These are phyloP conservation scores for Drosophila sp. DNA, from an alignment of 1,140 invertebrate genomes.

Conservation along the genomic window DNA sequence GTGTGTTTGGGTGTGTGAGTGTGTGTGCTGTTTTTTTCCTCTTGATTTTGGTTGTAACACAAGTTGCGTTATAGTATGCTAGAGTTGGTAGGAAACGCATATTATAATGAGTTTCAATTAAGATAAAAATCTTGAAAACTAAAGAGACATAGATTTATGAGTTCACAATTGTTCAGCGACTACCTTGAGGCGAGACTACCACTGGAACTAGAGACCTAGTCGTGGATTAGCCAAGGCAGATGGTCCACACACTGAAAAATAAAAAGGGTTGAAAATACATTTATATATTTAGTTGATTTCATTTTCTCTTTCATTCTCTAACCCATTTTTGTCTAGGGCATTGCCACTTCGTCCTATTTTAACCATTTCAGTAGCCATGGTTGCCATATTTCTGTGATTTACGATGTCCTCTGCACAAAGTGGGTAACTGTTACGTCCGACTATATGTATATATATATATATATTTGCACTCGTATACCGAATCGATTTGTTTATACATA, in stretches of 20 bases:
- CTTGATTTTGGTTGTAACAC: constrained; percentile 53
- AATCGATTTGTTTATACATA: constrained; percentile 58
- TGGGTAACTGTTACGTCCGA: constrained; percentile 68
- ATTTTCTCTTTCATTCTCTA: too few relatives aligned
- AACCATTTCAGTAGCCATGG: constrained; percentile 14
- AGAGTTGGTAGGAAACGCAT: constrained; percentile 69
- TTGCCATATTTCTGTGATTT: constrained; percentile 54
- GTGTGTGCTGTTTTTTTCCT: constrained; percentile 5
- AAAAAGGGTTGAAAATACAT: too few relatives aligned
- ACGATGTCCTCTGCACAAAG: constrained; percentile 57
- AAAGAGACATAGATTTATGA: constrained; percentile 76
- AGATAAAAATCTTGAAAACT: constrained; percentile 77
- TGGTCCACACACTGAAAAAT: not conserved
- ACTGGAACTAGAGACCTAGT: constrained; percentile 36
- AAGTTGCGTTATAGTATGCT: constrained; percentile 37
- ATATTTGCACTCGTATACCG: constrained; percentile 38
- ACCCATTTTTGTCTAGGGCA: constrained; percentile 17
- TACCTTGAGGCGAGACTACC: constrained; percentile 57
- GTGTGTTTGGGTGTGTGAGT: not conserved
- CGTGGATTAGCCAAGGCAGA: constrained; percentile 8
- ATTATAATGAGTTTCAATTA: constrained; percentile 81
- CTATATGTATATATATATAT: not conserved
- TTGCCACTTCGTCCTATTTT: constrained; percentile 19
- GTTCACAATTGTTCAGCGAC: constrained; percentile 71
- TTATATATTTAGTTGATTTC: too few relatives aligned